These are phyloP conservation scores for Ericerus pela DNA, from an alignment of 1,140 invertebrate species.

Conservation along the genomic window DNA sequence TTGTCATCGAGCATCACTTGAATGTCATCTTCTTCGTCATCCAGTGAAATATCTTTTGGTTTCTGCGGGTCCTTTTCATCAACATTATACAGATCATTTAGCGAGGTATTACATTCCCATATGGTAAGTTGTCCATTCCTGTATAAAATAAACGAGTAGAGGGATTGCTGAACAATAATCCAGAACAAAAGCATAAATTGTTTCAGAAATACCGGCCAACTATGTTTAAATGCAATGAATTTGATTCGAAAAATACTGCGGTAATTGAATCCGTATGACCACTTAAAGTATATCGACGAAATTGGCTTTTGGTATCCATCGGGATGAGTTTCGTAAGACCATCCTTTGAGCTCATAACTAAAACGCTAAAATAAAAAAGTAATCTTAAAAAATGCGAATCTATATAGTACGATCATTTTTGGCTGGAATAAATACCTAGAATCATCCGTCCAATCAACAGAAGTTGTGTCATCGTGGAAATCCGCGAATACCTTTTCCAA, in stretches of 20 bases:
- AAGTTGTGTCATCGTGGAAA: slow-evolving; percentile 64
- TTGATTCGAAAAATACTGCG: slow-evolving; percentile 72
- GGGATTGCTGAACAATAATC: slow-evolving; percentile 12
- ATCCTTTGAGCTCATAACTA: slow-evolving; percentile 76
- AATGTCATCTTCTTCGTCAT: slow-evolving; percentile 42
- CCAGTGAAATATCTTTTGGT: slow-evolving; percentile 32
- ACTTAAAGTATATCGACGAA: slow-evolving; percentile 53
- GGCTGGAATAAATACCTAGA: slow-evolving; percentile 40
- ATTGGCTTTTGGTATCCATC: slow-evolving; percentile 55
- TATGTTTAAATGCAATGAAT: slow-evolving; percentile 65
- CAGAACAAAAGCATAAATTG: slow-evolving; percentile 8
- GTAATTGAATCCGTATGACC: slow-evolving; percentile 70
- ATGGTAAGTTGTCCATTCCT: slow-evolving; percentile 54
- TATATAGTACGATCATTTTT: neutral
- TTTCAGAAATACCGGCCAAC: slow-evolving; percentile 44
- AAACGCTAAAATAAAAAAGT: slow-evolving; percentile 36
- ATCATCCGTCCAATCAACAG: slow-evolving; percentile 80
- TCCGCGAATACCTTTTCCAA: slow-evolving; percentile 69
- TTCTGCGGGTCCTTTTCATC: slow-evolving; percentile 35
- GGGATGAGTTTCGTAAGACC: slow-evolving; percentile 67
- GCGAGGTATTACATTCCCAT: slow-evolving; percentile 72
- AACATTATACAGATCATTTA: slow-evolving; percentile 40
- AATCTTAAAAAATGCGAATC: neutral
- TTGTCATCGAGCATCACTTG: too few species aligned
- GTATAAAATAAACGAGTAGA: slow-evolving; percentile 19